Conservation (phyloP, 2,888 invertebrate species). For the Onthophagus sagittarius region DNA sequence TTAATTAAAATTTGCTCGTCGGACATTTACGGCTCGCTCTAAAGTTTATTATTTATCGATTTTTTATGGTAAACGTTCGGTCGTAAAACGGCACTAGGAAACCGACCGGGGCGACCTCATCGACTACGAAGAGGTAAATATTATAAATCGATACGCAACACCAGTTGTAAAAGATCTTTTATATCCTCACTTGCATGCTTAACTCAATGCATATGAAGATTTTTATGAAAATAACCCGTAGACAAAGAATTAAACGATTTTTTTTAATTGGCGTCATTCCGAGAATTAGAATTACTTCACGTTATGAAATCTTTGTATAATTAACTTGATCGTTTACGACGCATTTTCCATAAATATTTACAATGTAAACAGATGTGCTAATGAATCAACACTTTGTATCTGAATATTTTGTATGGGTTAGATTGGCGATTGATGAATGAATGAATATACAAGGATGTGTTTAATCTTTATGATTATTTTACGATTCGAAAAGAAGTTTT, state of each 20-base stretch:
- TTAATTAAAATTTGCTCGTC: conserved; percentile 22
- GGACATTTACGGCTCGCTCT: conserved; percentile 18
- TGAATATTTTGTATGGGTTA: no score
- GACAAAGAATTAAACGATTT: background rate
- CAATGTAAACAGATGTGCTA: no score
- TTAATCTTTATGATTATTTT: no score
- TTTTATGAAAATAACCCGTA: background rate
- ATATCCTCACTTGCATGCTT: background rate
- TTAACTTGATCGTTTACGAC: no score
- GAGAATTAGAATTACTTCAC: no score
- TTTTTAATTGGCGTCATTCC: no score
- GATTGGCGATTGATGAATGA: no score
- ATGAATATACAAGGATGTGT: no score
- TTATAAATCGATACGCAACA: background rate
- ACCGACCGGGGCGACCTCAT: background rate
- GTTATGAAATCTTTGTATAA: no score
- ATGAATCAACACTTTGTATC: no score
- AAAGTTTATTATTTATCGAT: conserved; percentile 19
- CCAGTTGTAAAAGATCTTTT: background rate
- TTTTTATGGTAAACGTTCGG: conserved; percentile 13
- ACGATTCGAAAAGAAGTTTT: no score
- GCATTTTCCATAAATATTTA: no score
- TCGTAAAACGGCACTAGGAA: conserved; percentile 2
- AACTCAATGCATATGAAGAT: background rate
- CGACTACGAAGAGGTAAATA: background rate